Percentiles rank a stretch among this genome's conserved stretches.
Evolutionary conservation across 2,797 vertebrate genomes (phyloP).

Genomic region (Vespertilio murinus): DNA sequence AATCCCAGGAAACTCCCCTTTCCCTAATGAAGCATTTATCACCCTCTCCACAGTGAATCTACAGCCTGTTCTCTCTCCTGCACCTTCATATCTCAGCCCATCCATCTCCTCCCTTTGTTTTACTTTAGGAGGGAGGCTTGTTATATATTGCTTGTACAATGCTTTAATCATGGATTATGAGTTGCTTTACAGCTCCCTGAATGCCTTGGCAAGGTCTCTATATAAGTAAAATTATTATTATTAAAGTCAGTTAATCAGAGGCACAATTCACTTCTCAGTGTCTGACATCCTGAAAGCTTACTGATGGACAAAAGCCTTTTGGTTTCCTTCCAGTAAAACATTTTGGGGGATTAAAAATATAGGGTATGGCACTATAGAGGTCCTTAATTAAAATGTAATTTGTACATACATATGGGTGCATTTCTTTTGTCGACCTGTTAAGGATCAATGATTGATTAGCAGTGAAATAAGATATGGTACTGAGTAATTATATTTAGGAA

Average conservation of each 20-base stretch:
- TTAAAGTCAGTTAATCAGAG: slow-evolving; percentile 80
- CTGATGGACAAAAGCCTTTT: slow-evolving; percentile 51
- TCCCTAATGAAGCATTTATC: slow-evolving; percentile 68
- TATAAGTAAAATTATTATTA: slow-evolving; percentile 80
- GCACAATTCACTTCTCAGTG: slow-evolving; percentile 69
- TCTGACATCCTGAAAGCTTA: slow-evolving; percentile 68
- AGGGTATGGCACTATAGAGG: not conserved
- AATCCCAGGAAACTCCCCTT: slow-evolving; percentile 56
- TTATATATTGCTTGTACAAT: slow-evolving; percentile 69
- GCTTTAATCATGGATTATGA: slow-evolving; percentile 73
- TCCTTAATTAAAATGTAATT: slow-evolving; percentile 65
- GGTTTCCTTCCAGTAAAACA: slow-evolving; percentile 34
- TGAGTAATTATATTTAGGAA: slow-evolving; percentile 48
- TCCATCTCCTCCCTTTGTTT: slow-evolving; percentile 74
- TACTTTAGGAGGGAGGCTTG: slow-evolving; percentile 57
- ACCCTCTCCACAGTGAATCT: slow-evolving; percentile 32
- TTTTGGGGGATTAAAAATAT: slow-evolving; percentile 54
- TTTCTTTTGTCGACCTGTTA: slow-evolving; percentile 43
- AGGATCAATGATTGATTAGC: slow-evolving; percentile 55
- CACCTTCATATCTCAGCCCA: slow-evolving; percentile 48
- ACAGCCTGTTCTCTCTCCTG: not conserved
- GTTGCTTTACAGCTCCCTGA: slow-evolving; percentile 74
- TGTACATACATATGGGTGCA: slow-evolving; percentile 36
- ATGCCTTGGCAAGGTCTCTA: slow-evolving; percentile 66
- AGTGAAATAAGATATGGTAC: slow-evolving; percentile 36